phyloP scores from a whole-genome alignment of 2,113 vertebrate species.

The Podilymbus podiceps region DNA sequence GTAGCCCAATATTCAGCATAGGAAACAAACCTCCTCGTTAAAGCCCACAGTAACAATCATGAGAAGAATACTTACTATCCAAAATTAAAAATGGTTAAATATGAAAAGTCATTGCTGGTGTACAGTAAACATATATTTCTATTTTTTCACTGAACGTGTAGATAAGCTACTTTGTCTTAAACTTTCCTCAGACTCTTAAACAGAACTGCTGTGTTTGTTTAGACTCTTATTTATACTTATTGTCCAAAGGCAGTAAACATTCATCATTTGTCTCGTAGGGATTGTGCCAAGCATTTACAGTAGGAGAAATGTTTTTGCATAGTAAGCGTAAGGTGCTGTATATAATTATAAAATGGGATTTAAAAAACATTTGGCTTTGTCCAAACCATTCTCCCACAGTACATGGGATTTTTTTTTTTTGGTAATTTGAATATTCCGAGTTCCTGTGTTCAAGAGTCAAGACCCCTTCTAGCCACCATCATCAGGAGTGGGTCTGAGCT shows the following conservation, averaged over 20 bases:
- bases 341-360: background rate
- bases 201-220: background rate
- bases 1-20: background rate
- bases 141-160: background rate
- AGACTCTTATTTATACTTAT: background rate
- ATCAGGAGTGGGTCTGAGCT: background rate
- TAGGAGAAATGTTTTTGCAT: background rate
- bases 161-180: background rate
- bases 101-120: background rate
- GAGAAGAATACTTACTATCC: background rate
- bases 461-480: background rate
- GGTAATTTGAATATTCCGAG: background rate
- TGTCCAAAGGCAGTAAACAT: background rate
- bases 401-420: accelerated
- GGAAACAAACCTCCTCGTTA: background rate
- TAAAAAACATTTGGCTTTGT: background rate
- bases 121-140: background rate
- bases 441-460: background rate
- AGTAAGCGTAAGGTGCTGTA: background rate
- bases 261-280: background rate
- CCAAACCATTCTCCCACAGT: background rate
- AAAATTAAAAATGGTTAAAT: background rate
- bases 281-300: background rate
- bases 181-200: background rate
- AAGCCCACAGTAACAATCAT: background rate